phyloP scores from a whole-genome alignment of 2,888 invertebrate species.

The Drosophila phalerata region DNA sequence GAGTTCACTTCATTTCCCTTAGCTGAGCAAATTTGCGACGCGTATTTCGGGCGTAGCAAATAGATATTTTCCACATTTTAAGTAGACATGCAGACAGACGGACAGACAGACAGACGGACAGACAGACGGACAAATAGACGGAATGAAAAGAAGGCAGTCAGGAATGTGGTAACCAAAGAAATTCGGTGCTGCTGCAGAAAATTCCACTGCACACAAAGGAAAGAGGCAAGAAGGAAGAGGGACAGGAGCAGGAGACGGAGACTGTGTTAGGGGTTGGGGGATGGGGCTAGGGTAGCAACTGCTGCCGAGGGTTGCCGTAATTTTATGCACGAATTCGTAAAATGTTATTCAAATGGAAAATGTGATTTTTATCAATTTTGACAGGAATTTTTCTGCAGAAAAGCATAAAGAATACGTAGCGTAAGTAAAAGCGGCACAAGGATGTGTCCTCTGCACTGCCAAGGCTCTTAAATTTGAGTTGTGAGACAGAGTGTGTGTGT shows the following conservation, averaged over 20 bases:
- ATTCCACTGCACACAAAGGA: conserved; percentile 64
- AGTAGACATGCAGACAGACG: conserved; percentile 60
- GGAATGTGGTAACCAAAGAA: conserved; percentile 73
- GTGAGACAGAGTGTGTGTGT: conserved; percentile 26
- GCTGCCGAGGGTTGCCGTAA: conserved; percentile 71
- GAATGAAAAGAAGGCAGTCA: conserved; percentile 10
- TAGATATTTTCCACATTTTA: conserved; percentile 81
- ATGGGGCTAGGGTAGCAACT: conserved; percentile 34
- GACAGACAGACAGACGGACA: conserved; percentile 12
- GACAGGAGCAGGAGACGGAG: conserved; percentile 1
- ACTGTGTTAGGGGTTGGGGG: not conserved
- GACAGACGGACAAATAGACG: not conserved
- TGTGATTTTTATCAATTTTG: conserved; percentile 85
- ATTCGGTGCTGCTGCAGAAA: conserved; percentile 62
- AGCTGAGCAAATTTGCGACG: conserved; percentile 52
- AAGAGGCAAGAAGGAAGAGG: not conserved
- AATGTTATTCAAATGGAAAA: conserved; percentile 85
- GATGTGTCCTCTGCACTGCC: conserved; percentile 44
- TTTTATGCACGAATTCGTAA: conserved; percentile 85
- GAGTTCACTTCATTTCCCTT: conserved; percentile 41
- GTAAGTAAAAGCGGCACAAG: conserved; percentile 49
- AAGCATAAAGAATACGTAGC: conserved; percentile 58
- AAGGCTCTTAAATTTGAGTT: conserved; percentile 6
- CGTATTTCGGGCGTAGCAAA: conserved; percentile 76
- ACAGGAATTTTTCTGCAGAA: conserved; percentile 78